A percentile compares a stretch with the other conserved stretches of the same genome.
Conservation (phyloP, 1,140 invertebrate species). For the Marisa cornuarietis region DNA sequence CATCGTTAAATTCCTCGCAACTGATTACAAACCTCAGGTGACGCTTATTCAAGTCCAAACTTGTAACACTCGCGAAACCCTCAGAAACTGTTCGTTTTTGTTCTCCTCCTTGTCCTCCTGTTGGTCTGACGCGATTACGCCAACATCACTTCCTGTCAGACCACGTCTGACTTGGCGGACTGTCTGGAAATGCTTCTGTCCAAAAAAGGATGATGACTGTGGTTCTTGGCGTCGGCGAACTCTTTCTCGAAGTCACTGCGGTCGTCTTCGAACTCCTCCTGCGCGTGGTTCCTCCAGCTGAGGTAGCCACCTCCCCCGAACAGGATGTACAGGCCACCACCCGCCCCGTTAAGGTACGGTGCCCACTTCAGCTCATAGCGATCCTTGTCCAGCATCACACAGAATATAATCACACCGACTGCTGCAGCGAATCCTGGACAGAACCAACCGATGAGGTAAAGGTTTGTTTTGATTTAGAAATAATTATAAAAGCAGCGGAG, state of each 20-base stretch:
- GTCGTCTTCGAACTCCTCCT: slow-evolving; percentile 29
- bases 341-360: slow-evolving; percentile 33
- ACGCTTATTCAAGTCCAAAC: too few relatives aligned
- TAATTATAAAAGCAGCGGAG: too few relatives aligned
- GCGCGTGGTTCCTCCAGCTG: slow-evolving; percentile 31
- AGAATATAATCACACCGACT: slow-evolving; percentile 36
- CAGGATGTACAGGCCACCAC: slow-evolving; percentile 29
- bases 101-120: too few relatives aligned
- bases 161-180: neutral
- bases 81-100: too few relatives aligned
- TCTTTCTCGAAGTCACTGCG: slow-evolving; percentile 20
- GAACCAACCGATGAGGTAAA: too few relatives aligned
- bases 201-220: slow-evolving; percentile 10
- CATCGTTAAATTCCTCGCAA: too few relatives aligned
- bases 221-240: slow-evolving; percentile 9
- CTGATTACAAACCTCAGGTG: too few relatives aligned
- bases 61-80: too few relatives aligned
- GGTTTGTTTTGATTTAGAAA: too few relatives aligned
- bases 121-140: too few relatives aligned
- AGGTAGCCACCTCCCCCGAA: slow-evolving; percentile 37
- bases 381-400: slow-evolving; percentile 34
- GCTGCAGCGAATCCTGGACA: slow-evolving; percentile 27
- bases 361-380: slow-evolving; percentile 35
- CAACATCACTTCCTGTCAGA: too few relatives aligned
- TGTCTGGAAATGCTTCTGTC: neutral